phyloP scores from a whole-genome alignment of 2,797 vertebrate species.

The Pempheris klunzingeri region DNA sequence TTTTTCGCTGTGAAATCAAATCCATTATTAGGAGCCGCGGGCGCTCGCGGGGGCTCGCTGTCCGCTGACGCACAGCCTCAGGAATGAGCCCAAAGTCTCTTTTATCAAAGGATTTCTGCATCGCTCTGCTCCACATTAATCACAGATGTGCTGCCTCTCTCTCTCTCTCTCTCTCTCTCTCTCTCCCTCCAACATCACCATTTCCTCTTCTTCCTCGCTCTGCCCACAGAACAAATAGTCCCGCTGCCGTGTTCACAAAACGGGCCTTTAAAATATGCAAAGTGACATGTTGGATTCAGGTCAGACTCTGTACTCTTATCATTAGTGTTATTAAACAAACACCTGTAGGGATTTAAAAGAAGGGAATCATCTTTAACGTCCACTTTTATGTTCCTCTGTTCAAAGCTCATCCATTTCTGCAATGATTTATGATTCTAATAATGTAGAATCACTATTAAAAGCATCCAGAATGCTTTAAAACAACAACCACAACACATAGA shows the following conservation, averaged over 20 bases:
- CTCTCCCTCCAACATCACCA: slow-evolving; percentile 63
- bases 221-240: slow-evolving; percentile 50
- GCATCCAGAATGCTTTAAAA: too few species aligned
- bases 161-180: too few species aligned
- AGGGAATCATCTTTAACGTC: too few species aligned
- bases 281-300: not conserved
- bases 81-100: slow-evolving; percentile 86
- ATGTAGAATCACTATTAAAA: too few species aligned
- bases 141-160: slow-evolving; percentile 84
- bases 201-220: slow-evolving; percentile 52
- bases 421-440: too few species aligned
- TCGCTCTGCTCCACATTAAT: slow-evolving; percentile 86
- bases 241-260: slow-evolving; percentile 24
- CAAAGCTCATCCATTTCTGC: not conserved
- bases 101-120: slow-evolving; percentile 86
- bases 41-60: slow-evolving; percentile 63
- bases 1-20: slow-evolving; percentile 74
- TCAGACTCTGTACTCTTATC: too few species aligned
- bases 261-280: not conserved
- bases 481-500: too few species aligned
- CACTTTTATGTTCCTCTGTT: too few species aligned
- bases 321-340: not conserved
- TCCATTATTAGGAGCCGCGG: slow-evolving; percentile 71
- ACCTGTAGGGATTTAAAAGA: not conserved
- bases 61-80: slow-evolving; percentile 83